These are phyloP conservation scores for Papilio polytes DNA, from an alignment of 1,140 invertebrate species.

Conservation along the genomic window DNA sequence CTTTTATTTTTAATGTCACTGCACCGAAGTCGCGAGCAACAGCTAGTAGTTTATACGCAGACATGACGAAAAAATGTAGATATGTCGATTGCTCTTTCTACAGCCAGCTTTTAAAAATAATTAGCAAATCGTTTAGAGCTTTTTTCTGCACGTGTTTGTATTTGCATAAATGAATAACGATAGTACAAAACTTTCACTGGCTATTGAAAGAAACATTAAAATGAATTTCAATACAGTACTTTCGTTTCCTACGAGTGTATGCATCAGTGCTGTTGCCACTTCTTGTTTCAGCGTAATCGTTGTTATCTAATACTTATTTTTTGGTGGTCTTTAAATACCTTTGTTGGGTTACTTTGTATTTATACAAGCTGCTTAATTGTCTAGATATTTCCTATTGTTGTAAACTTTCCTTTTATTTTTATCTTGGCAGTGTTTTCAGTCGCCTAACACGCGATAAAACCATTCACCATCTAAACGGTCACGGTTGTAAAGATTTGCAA, in stretches of 20 bases:
- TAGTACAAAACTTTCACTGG: neutral
- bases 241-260: slow-evolving; percentile 1
- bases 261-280: neutral
- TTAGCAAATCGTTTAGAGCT: neutral
- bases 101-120: neutral
- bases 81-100: neutral
- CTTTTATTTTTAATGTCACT: too few species aligned
- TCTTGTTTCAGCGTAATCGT: slow-evolving; percentile 14
- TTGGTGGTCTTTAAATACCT: too few species aligned
- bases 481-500: too few species aligned
- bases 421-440: too few species aligned
- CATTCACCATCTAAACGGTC: too few species aligned
- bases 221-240: slow-evolving; percentile 17
- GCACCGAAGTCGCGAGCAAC: too few species aligned
- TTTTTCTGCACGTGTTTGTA: slow-evolving; percentile 6
- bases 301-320: neutral
- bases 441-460: too few species aligned
- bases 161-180: slow-evolving; percentile 12
- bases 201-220: slow-evolving; percentile 27
- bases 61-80: neutral
- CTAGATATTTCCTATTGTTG: too few species aligned
- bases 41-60: neutral
- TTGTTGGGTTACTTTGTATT: neutral
- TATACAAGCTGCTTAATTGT: neutral
- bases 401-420: too few species aligned